phyloP scores from a whole-genome alignment of 2,113 vertebrate species.

The Acrocephalus arundinaceus region DNA sequence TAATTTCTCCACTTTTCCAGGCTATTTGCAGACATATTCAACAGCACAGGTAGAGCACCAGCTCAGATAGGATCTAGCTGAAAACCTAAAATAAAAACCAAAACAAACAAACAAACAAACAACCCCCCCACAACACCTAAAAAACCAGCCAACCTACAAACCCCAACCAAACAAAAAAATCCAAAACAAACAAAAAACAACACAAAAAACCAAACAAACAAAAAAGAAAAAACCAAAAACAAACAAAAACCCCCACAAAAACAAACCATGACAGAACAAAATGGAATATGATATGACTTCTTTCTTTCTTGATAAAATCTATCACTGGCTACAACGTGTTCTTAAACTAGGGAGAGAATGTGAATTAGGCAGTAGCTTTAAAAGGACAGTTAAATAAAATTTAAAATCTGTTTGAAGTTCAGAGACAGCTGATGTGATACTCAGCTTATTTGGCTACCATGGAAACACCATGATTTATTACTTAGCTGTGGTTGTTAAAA shows the following conservation, averaged over 20 bases:
- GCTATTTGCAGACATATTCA: background rate
- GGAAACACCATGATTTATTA: background rate
- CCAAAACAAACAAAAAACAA: too few species aligned
- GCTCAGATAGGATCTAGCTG: background rate
- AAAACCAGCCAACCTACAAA: background rate
- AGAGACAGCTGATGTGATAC: background rate
- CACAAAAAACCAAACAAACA: background rate
- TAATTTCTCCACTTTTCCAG: background rate
- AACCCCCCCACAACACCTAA: too few species aligned
- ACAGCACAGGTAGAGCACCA: background rate
- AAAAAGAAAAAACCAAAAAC: background rate
- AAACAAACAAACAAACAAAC: background rate
- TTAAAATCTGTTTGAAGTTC: background rate
- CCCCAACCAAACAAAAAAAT: background rate
- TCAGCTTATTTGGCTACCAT: background rate
- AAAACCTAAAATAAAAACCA: background rate
- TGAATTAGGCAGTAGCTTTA: background rate
- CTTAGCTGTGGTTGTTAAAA: background rate
- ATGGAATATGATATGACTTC: background rate
- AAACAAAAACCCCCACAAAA: background rate
- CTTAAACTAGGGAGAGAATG: background rate
- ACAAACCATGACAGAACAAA: background rate
- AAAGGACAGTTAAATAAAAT: background rate
- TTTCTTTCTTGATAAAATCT: background rate
- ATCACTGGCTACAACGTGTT: background rate